Conservation (phyloP, 2,888 invertebrate species). For the Eupithecia exiguata region DNA sequence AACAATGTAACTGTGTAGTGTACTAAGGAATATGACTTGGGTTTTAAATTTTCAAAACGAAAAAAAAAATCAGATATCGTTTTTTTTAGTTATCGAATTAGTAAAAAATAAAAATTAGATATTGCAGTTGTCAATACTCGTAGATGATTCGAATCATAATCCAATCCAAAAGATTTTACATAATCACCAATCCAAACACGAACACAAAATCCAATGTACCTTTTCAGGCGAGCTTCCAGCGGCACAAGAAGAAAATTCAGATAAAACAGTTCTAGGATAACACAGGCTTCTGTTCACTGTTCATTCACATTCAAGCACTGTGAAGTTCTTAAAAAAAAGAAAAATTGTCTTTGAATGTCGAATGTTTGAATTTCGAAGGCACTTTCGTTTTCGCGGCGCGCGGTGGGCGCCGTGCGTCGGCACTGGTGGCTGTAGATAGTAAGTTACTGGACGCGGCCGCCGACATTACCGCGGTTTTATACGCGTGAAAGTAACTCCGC, state of each 20-base stretch:
- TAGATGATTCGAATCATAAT: background rate
- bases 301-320: constrained; percentile 59
- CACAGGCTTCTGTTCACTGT: constrained; percentile 80
- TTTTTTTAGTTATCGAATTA: too few species aligned
- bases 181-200: constrained; percentile 42
- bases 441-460: constrained; percentile 78
- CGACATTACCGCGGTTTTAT: constrained; percentile 70
- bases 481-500: constrained; percentile 75
- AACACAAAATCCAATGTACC: constrained; percentile 68
- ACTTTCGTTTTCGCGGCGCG: constrained; percentile 77
- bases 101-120: too few species aligned
- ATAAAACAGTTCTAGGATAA: constrained; percentile 75
- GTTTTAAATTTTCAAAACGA: too few species aligned
- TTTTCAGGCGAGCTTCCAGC: constrained; percentile 67
- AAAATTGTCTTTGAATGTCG: constrained; percentile 13
- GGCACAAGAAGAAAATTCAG: constrained; percentile 58
- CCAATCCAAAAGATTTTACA: background rate
- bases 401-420: constrained; percentile 59
- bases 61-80: too few species aligned
- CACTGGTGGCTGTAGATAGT: constrained; percentile 49
- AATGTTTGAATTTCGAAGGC: constrained; percentile 42
- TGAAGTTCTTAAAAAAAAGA: constrained; percentile 3
- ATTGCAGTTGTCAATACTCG: background rate
- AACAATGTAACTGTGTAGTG: too few species aligned
- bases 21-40: too few species aligned